These are phyloP conservation scores for Herpetotheres cachinnans DNA, from an alignment of 2,113 vertebrate genomes.

Conservation along the genomic window DNA sequence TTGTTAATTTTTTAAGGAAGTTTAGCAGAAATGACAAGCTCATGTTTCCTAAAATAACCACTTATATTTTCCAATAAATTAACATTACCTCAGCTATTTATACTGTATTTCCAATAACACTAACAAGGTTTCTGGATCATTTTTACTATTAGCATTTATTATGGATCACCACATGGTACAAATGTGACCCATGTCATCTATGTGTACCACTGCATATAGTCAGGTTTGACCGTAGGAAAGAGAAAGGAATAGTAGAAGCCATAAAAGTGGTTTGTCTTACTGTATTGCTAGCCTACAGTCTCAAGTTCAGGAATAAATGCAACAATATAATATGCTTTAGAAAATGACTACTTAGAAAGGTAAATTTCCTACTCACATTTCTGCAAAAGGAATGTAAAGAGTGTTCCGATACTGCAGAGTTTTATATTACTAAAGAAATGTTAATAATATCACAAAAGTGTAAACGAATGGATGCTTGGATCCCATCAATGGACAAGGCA, in stretches of 20 bases:
- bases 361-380: neutral
- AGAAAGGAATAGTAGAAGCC: neutral
- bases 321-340: neutral
- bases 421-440: neutral
- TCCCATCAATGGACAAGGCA: neutral
- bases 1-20: neutral
- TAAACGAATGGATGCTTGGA: neutral
- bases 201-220: neutral
- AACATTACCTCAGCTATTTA: neutral
- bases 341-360: neutral
- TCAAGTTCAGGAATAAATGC: neutral
- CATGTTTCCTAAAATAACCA: neutral
- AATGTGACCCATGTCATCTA: neutral
- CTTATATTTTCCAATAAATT: neutral
- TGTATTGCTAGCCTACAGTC: neutral
- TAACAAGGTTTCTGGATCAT: neutral
- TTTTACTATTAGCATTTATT: neutral
- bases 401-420: fast-evolving
- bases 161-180: neutral
- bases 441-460: neutral
- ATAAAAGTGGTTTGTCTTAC: neutral
- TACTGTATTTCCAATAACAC: neutral
- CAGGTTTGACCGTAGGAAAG: neutral
- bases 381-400: neutral
- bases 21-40: neutral